phyloP scores from a whole-genome alignment of 2,888 invertebrate genomes.

The Phrixothrix hirtus region DNA sequence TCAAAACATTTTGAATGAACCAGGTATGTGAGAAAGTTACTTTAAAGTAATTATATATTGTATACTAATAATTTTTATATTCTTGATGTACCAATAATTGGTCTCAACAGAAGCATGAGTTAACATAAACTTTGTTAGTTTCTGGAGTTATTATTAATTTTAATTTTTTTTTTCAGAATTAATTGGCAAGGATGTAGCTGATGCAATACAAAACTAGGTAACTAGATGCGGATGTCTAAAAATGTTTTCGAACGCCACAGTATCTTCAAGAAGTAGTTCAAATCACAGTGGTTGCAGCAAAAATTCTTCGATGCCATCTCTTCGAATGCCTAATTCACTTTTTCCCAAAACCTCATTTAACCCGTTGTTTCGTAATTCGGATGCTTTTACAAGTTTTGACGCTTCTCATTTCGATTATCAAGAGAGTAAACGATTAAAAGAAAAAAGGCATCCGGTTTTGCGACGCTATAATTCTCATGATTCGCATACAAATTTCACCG shows the following conservation, averaged over 20 bases:
- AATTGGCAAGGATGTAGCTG: conserved; percentile 22
- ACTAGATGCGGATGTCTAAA: neutral
- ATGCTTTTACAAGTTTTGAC: conserved; percentile 50
- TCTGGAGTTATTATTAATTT: conserved; percentile 6
- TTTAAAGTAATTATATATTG: no score
- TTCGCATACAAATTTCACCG: conserved; percentile 55
- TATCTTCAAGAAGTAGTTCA: conserved; percentile 51
- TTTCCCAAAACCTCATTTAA: conserved; percentile 48
- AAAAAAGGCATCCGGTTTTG: conserved; percentile 57
- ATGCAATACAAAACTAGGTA: conserved; percentile 2
- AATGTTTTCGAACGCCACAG: conserved; percentile 51
- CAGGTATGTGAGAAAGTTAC: no score
- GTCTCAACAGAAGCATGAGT: no score
- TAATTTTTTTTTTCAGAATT: no score
- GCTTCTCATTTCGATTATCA: conserved; percentile 51
- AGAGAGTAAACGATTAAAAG: conserved; percentile 29
- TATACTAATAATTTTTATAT: no score
- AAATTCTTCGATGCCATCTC: conserved; percentile 53
- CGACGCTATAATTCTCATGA: conserved; percentile 56
- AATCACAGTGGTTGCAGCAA: conserved; percentile 48
- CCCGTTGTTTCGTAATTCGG: conserved; percentile 47
- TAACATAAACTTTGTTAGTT: no score
- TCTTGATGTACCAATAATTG: no score
- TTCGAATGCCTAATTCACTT: conserved; percentile 46
- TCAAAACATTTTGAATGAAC: no score